Evolutionary conservation across 2,888 invertebrate species (phyloP).

Genomic region (Entomobrya multifasciata): DNA sequence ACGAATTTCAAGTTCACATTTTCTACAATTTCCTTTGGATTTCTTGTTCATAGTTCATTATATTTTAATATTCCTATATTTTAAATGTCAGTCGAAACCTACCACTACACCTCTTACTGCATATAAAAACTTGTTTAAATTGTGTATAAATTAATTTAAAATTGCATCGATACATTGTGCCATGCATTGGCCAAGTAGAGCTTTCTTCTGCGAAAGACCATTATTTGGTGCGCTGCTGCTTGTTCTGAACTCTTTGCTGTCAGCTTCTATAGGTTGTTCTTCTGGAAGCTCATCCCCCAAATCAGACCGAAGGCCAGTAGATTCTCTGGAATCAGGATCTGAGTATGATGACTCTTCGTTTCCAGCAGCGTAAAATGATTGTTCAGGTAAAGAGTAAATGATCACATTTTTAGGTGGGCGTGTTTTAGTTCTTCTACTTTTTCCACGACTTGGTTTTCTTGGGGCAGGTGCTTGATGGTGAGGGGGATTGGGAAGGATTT

Average conservation of each 20-base stretch:
- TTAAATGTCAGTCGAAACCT: background rate
- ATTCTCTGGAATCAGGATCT: conserved; percentile 57
- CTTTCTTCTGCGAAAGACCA: conserved; percentile 39
- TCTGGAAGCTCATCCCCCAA: conserved; percentile 54
- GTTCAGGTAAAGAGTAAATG: conserved; percentile 63
- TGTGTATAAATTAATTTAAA: conserved; percentile 35
- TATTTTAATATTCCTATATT: background rate
- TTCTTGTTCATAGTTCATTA: too few species aligned
- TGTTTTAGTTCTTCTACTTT: conserved; percentile 51
- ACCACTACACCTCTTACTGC: background rate
- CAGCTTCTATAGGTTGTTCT: conserved; percentile 19
- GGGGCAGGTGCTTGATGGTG: background rate
- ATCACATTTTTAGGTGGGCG: conserved; percentile 63
- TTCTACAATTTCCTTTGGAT: too few species aligned
- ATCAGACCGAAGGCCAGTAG: conserved; percentile 49
- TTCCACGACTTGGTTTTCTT: conserved; percentile 28
- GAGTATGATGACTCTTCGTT: conserved; percentile 45
- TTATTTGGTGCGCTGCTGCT: background rate
- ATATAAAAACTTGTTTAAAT: background rate
- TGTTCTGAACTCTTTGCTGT: conserved; percentile 60
- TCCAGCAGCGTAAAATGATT: conserved; percentile 56
- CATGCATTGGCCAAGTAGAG: conserved; percentile 67
- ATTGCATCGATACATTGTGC: conserved; percentile 70
- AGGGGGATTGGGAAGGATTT: conserved; percentile 44
- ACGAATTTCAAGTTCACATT: too few species aligned